Percentiles rank a stretch among this genome's conserved stretches.
phyloP scores from a whole-genome alignment of 2,888 invertebrate genomes.

The Cataglyphis altisquamis region DNA sequence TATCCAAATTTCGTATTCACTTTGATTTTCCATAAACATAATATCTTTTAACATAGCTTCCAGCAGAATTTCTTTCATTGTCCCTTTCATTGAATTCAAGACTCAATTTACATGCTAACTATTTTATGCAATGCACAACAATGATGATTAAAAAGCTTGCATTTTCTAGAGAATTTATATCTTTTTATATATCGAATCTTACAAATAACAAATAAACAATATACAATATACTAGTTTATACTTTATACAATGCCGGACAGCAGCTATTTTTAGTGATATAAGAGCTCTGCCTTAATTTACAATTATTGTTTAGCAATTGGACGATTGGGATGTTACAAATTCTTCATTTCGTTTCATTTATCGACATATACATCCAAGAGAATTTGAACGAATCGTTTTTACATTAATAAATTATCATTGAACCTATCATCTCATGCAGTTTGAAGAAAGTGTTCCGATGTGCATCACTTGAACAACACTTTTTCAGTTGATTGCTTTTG shows the following conservation, averaged over 20 bases:
- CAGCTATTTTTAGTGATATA: slow-evolving; percentile 58
- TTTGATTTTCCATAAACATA: slow-evolving; percentile 14
- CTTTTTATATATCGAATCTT: slow-evolving; percentile 45
- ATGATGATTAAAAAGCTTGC: slow-evolving; percentile 57
- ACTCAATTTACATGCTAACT: slow-evolving; percentile 48
- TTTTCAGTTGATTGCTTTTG: slow-evolving; percentile 53
- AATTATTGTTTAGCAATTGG: slow-evolving; percentile 76
- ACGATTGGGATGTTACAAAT: slow-evolving; percentile 70
- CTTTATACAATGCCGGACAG: slow-evolving; percentile 59
- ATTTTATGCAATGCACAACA: slow-evolving; percentile 55
- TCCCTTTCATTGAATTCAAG: slow-evolving; percentile 11
- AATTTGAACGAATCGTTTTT: slow-evolving; percentile 50
- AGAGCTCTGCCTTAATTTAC: slow-evolving; percentile 65
- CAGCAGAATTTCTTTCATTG: slow-evolving; percentile 34
- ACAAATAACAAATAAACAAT: slow-evolving; percentile 61
- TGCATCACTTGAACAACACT: slow-evolving; percentile 56
- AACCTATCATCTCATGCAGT: slow-evolving; percentile 69
- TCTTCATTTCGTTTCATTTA: slow-evolving; percentile 54
- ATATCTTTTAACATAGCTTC: slow-evolving; percentile 21
- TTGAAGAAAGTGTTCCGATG: slow-evolving; percentile 58
- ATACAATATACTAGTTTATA: slow-evolving; percentile 58
- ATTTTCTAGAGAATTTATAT: slow-evolving; percentile 47
- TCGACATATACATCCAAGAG: slow-evolving; percentile 39
- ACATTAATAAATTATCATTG: slow-evolving; percentile 49
- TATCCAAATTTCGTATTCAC: slow-evolving; percentile 28